Conservation (phyloP, 2,113 vertebrate genomes). For the Phocoena sinus region DNA sequence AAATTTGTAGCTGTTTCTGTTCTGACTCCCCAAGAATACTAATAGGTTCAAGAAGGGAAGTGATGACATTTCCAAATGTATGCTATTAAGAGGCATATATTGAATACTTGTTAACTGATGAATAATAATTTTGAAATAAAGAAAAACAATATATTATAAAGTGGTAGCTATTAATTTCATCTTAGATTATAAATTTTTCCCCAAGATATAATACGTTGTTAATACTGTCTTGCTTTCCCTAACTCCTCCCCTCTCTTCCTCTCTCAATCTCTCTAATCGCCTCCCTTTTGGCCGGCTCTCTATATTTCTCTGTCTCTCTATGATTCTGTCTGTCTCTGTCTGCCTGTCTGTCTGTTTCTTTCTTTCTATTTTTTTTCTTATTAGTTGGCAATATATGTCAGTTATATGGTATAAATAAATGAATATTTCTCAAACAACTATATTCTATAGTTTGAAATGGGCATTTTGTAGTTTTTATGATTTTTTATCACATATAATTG, state of each 20-base stretch:
- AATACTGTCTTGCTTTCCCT: background rate
- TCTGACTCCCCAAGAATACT: background rate
- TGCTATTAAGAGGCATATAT: background rate
- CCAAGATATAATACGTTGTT: background rate
- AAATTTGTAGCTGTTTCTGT: background rate
- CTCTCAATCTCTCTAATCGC: background rate
- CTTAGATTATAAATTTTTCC: background rate
- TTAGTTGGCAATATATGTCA: background rate
- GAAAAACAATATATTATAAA: background rate
- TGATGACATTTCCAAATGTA: background rate
- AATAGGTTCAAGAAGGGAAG: background rate
- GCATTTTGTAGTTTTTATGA: background rate
- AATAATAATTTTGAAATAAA: background rate
- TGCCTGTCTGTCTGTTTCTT: rapidly evolving
- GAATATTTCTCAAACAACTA: background rate
- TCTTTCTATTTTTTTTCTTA: background rate
- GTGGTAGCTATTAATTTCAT: background rate
- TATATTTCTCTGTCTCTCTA: background rate
- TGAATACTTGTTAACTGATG: background rate
- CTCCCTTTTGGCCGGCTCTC: background rate
- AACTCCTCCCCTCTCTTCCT: background rate
- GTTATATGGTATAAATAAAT: background rate
- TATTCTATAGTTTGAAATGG: background rate
- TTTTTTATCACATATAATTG: background rate
- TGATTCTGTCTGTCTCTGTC: background rate